These are phyloP conservation scores for Gymnodraco acuticeps DNA, from an alignment of 2,797 vertebrate species.

Conservation along the genomic window DNA sequence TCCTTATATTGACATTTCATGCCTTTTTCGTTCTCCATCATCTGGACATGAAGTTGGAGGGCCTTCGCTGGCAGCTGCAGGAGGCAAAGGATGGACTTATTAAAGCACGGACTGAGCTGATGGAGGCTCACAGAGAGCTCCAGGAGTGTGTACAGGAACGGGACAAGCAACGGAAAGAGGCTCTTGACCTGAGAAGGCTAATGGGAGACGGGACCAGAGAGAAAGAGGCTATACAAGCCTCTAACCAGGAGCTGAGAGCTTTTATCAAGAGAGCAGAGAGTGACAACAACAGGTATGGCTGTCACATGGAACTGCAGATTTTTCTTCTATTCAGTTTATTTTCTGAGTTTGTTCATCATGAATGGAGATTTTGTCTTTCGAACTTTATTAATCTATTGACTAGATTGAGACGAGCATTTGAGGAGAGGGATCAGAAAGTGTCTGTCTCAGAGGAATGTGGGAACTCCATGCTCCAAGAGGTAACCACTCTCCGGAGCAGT, in stretches of 20 bases:
- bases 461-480: slow-evolving; percentile 78
- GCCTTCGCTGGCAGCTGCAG: slow-evolving; percentile 77
- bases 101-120: slow-evolving; percentile 75
- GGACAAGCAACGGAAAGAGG: slow-evolving; percentile 82
- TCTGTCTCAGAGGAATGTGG: slow-evolving; percentile 81
- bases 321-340: not conserved
- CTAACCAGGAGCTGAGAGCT: slow-evolving; percentile 85
- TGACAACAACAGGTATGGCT: slow-evolving; percentile 87
- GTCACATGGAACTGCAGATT: not conserved
- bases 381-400: slow-evolving; percentile 13
- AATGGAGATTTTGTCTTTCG: not conserved
- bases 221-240: slow-evolving; percentile 83
- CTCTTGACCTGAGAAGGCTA: slow-evolving; percentile 76
- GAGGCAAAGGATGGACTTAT: slow-evolving; percentile 78
- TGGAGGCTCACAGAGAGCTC: slow-evolving; percentile 81
- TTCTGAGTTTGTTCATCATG: rapidly evolving
- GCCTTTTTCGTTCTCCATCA: slow-evolving; percentile 13
- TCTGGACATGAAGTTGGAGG: slow-evolving; percentile 77
- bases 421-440: slow-evolving; percentile 86
- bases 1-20: not conserved
- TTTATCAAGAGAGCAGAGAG: slow-evolving; percentile 81
- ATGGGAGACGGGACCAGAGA: slow-evolving; percentile 81
- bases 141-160: slow-evolving; percentile 76
- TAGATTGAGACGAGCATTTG: slow-evolving; percentile 84
- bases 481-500: slow-evolving; percentile 72